Percentiles rank a stretch among this genome's conserved stretches.
Conservation (phyloP, 2,113 vertebrate genomes). For the Pagrus major region DNA sequence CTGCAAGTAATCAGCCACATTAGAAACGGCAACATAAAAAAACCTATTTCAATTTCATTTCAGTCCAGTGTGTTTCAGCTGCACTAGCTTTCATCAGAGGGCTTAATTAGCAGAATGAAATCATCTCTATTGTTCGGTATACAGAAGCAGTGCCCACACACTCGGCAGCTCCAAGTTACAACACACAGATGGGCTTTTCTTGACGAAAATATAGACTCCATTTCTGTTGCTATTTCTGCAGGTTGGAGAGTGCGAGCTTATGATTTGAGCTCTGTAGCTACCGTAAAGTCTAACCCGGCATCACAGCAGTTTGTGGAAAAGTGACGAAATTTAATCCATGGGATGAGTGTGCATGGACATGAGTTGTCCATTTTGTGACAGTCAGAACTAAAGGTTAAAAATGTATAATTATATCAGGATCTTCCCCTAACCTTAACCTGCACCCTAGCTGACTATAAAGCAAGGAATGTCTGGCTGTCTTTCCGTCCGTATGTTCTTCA, state of each 20-base stretch:
- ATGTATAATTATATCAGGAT: too few species aligned
- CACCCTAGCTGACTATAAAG: too few species aligned
- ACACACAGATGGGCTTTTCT: conserved; percentile 49
- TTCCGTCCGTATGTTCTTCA: too few species aligned
- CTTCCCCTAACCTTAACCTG: too few species aligned
- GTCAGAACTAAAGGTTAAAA: too few species aligned
- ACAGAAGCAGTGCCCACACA: conserved; percentile 68
- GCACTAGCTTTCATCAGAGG: conserved; percentile 43
- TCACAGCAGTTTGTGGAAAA: too few species aligned
- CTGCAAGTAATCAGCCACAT: conserved; percentile 13
- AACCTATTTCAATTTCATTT: conserved; percentile 10
- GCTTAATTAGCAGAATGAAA: conserved; percentile 66
- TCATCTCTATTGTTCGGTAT: conserved; percentile 55
- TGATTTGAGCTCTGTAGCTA: conserved; percentile 1
- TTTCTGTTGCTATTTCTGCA: conserved; percentile 42
- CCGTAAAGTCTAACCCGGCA: neutral
- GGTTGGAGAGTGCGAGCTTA: neutral
- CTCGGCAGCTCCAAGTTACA: conserved; percentile 51
- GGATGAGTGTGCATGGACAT: too few species aligned
- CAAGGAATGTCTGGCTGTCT: too few species aligned
- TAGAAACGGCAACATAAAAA: neutral
- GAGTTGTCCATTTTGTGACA: too few species aligned
- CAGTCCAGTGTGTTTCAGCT: conserved; percentile 34
- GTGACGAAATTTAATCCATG: too few species aligned
- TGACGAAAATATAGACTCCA: conserved; percentile 49